Evolutionary conservation across 2,888 invertebrate genomes (phyloP), one percentile per base, ranked within the genome.

Genomic region (Labia minor): DNA sequence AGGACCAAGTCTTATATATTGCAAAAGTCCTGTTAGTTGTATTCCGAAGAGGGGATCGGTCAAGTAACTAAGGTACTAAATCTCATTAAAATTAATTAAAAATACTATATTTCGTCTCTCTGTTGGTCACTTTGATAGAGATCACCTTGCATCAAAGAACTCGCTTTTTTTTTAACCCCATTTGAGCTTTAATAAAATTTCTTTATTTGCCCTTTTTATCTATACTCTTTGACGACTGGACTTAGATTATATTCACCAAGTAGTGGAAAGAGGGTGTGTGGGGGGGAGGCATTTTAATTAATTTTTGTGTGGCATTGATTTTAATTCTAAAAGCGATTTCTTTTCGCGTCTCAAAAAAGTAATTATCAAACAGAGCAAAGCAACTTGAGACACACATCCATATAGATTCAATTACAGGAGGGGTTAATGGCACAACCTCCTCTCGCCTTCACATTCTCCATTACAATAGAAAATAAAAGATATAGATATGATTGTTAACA

Each of bases 1-100:
- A 49, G 49, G 49, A 49, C 49, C 49, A 49, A 49, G 49, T 49
- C 49, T 49, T 49, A 49, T 49, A 49, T 49, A 49, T 49, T 49
- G 49, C 26, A 49, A 49, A 49, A 49, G 49, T 49, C 49, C 49
- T 8, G 49, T 49, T 49, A 49, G 49, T 49, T 49, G 49, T 49
- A 49, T 14, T 49, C 49, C 49, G 49, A 49, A 14, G 14, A n/a
- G 49, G 49, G 49, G 49, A 14, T 49, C n/a, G 49, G 49, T 49
- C 49, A 49, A 49, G 49, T 49, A 49, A 49, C 49, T 49, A 49
- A 49, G 49, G 49, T 14, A 49, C 49, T 49, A 49, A 49, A 49
- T 49, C 49, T 49, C 49, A 49, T 49, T 49, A 49, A 49, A 49
- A 49, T 49, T 49, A 49, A 49, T 49, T 49, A 49, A 49, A 49